Conservation (phyloP, 1,140 invertebrate genomes). For the Meloidogyne floridensis region DNA sequence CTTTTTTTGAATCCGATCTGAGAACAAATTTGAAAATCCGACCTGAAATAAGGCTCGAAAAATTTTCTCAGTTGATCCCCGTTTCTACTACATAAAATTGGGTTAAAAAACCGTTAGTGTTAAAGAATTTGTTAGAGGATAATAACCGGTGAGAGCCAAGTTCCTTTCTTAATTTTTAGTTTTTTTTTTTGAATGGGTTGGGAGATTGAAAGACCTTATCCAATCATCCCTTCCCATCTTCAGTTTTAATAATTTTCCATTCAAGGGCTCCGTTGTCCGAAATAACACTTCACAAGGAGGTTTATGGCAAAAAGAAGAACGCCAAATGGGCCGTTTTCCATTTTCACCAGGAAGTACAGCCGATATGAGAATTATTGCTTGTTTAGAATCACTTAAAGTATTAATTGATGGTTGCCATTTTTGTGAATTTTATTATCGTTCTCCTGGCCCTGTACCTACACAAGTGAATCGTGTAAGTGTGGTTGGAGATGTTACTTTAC, state of each 20-base stretch:
- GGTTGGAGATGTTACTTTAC: conserved; percentile 31
- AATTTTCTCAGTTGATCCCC: no score
- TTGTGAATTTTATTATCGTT: conserved; percentile 33
- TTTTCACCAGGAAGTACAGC: conserved; percentile 42
- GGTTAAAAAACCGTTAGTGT: no score
- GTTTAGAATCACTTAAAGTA: conserved; percentile 18
- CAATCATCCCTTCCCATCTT: no score
- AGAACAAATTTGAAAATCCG: no score
- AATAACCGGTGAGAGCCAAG: no score
- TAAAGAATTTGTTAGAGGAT: no score
- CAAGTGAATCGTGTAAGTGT: conserved; percentile 25
- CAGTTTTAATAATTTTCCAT: neutral
- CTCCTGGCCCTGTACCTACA: neutral
- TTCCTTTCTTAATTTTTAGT: no score
- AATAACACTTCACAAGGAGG: conserved; percentile 44
- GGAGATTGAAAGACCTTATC: no score
- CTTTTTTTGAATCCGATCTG: no score
- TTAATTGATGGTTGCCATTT: conserved; percentile 32
- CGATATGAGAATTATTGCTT: conserved; percentile 36
- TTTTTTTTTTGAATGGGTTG: no score
- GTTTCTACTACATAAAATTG: no score
- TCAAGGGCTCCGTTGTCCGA: conserved; percentile 48
- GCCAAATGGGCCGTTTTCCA: conserved; percentile 44
- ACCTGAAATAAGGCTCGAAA: no score
- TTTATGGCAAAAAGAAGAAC: conserved; percentile 45